phyloP scores from a whole-genome alignment of 2,888 invertebrate species.

The Thelaira solivaga region DNA sequence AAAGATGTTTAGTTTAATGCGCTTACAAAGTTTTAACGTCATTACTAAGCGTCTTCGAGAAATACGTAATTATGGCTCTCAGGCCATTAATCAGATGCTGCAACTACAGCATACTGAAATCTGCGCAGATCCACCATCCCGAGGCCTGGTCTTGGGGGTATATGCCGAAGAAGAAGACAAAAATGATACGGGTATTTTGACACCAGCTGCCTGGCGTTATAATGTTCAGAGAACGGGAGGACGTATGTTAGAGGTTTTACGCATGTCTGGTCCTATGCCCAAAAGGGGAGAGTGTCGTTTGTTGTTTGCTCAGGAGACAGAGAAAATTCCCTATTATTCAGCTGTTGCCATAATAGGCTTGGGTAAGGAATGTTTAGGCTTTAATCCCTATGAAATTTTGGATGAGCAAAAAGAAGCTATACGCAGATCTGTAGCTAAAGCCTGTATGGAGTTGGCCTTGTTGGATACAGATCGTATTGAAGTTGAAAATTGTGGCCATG shows the following conservation, averaged over 20 bases:
- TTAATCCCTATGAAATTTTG: slow-evolving; percentile 82
- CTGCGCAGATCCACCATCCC: slow-evolving; percentile 73
- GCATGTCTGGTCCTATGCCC: slow-evolving; percentile 78
- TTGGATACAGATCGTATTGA: slow-evolving; percentile 80
- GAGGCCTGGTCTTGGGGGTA: slow-evolving; percentile 81
- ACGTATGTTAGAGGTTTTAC: slow-evolving; percentile 79
- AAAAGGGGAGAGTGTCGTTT: slow-evolving; percentile 80
- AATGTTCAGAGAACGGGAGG: slow-evolving; percentile 78
- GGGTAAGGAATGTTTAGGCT: slow-evolving; percentile 83
- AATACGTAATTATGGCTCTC: slow-evolving; percentile 68
- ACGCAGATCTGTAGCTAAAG: slow-evolving; percentile 82
- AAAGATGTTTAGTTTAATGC: slow-evolving; percentile 67
- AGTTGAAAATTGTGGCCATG: slow-evolving; percentile 85
- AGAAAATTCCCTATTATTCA: slow-evolving; percentile 77
- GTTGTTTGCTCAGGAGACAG: slow-evolving; percentile 81
- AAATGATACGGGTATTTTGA: slow-evolving; percentile 80
- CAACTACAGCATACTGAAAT: slow-evolving; percentile 72
- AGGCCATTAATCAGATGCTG: slow-evolving; percentile 72
- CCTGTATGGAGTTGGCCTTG: slow-evolving; percentile 79
- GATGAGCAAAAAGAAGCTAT: slow-evolving; percentile 87
- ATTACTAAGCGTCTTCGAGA: slow-evolving; percentile 17
- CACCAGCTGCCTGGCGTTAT: slow-evolving; percentile 81
- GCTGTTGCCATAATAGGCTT: slow-evolving; percentile 86
- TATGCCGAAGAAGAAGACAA: slow-evolving; percentile 80
- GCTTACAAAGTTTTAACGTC: slow-evolving; percentile 50